Conservation (phyloP, 1,140 invertebrate genomes). For the Neodiprion fabricii region DNA sequence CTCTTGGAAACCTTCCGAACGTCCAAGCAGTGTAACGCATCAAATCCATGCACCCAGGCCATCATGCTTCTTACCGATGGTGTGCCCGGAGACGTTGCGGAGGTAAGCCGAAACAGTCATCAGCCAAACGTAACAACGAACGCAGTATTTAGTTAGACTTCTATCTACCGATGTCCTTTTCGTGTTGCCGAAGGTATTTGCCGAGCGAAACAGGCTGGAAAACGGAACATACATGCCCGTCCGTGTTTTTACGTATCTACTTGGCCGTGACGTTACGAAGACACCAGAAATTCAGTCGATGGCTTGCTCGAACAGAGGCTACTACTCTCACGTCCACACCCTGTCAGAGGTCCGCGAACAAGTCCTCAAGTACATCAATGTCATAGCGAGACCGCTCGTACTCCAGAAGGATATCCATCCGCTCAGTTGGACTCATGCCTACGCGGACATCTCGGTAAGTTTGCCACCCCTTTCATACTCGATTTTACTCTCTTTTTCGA, state of each 20-base stretch:
- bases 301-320: constrained; percentile 95
- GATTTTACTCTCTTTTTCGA: background rate
- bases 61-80: constrained; percentile 99
- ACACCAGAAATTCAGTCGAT: constrained; percentile 92
- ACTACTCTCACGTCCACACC: constrained; percentile 90
- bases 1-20: constrained; percentile 75
- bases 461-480: constrained; percentile 35
- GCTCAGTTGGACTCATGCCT: constrained; percentile 88
- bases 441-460: constrained; percentile 82
- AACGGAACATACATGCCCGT: constrained; percentile 77
- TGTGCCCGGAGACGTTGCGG: constrained; percentile 88
- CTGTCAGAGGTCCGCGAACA: constrained; percentile 93
- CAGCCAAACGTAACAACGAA: too few relatives aligned
- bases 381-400: constrained; percentile 87
- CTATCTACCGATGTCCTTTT: too few relatives aligned
- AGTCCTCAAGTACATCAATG: constrained; percentile 90
- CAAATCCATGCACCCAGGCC: constrained; percentile 88
- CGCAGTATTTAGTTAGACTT: too few relatives aligned
- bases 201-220: constrained; percentile 80
- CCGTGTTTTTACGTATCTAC: constrained; percentile 95
- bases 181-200: constrained; percentile 69
- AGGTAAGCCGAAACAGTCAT: constrained; percentile 44
- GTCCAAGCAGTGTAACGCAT: constrained; percentile 62
- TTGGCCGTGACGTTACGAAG: constrained; percentile 95
- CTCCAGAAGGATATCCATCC: constrained; percentile 78